Conservation (phyloP, 1,140 invertebrate species). For the Lanistes nyassanus region DNA sequence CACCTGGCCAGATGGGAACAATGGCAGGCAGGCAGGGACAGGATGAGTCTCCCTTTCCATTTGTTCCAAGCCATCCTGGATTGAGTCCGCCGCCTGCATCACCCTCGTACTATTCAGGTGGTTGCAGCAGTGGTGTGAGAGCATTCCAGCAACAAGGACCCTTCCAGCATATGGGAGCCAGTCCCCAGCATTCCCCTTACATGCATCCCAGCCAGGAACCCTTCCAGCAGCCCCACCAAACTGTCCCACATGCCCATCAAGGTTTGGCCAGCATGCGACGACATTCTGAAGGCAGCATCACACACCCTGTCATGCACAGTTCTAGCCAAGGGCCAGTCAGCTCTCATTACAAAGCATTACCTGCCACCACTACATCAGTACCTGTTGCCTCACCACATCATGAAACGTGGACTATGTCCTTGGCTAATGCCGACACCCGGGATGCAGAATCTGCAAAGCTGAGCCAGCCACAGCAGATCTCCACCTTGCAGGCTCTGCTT, state of each 20-base stretch:
- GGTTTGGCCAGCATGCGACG: constrained; percentile 15
- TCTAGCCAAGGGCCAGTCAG: no score
- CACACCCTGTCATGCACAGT: neutral
- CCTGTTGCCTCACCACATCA: neutral
- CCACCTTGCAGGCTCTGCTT: constrained; percentile 16
- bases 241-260: neutral
- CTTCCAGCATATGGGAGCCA: neutral
- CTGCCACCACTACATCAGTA: neutral
- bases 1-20: no score
- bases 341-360: neutral
- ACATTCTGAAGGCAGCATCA: constrained; percentile 11
- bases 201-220: neutral
- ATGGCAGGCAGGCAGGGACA: no score
- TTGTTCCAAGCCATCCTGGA: constrained; percentile 4
- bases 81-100: constrained; percentile 17
- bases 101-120: neutral
- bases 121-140: neutral
- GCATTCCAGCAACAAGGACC: neutral
- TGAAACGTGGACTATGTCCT: neutral
- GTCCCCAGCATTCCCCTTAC: neutral
- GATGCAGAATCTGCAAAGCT: neutral
- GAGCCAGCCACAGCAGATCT: neutral
- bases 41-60: neutral
- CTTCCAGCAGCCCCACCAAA: constrained; percentile 3
- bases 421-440: neutral